phyloP scores from a whole-genome alignment of 2,888 invertebrate genomes.

The Melanchra persicariae region DNA sequence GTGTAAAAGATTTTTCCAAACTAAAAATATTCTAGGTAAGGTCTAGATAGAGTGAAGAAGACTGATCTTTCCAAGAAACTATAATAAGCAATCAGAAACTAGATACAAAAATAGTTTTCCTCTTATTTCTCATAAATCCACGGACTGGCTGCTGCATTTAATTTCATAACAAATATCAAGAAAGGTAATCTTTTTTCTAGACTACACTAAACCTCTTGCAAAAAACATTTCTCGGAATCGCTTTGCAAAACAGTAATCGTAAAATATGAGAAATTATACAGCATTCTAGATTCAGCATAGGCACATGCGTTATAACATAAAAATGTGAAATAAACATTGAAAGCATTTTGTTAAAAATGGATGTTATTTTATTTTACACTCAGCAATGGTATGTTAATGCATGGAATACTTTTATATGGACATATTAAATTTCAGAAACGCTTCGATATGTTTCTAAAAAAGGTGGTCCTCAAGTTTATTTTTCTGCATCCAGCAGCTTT shows the following conservation, averaged over 20 bases:
- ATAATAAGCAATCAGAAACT: not conserved
- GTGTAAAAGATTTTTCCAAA: not conserved
- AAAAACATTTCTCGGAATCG: constrained; percentile 15
- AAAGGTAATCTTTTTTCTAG: not conserved
- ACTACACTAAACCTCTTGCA: too few relatives aligned
- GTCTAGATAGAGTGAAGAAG: not conserved
- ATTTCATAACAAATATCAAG: constrained; percentile 7
- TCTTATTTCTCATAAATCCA: not conserved
- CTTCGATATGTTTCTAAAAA: constrained; percentile 12
- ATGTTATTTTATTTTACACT: constrained; percentile 10
- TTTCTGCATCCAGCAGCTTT: constrained; percentile 5
- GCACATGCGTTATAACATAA: constrained; percentile 16
- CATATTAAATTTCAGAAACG: constrained; percentile 1
- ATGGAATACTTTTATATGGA: constrained; percentile 5
- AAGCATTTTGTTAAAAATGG: constrained; percentile 11
- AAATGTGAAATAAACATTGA: constrained; percentile 9
- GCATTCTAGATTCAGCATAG: constrained; percentile 14
- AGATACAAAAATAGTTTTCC: not conserved
- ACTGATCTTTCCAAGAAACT: not conserved
- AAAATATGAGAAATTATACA: constrained; percentile 28
- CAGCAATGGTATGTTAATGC: constrained; percentile 25
- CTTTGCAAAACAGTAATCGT: constrained; percentile 17
- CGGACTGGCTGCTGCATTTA: not conserved
- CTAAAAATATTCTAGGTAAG: not conserved
- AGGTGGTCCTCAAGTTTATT: not conserved